Evolutionary conservation across 2,888 invertebrate species (phyloP), one percentile per base, ranked within the genome.

Genomic region (Drosophila borborema): DNA sequence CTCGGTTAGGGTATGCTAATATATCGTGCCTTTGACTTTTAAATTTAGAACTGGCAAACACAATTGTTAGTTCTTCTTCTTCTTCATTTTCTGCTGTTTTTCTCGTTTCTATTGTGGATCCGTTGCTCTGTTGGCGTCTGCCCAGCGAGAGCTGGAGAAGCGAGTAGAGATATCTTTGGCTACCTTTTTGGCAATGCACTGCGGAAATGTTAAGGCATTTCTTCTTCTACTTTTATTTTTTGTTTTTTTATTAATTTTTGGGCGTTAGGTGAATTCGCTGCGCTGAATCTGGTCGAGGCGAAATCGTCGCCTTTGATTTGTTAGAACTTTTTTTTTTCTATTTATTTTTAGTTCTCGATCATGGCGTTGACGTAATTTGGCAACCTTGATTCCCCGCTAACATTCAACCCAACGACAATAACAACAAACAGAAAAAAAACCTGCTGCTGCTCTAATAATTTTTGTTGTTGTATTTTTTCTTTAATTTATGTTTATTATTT

Each of bases 301-400:
- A 72, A 85, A 77, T 73, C 82, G 88, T 85, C 84, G 84, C 71
- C 83, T 87, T 85, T 87, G 88, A 85, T 87, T 87, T 85, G 86
- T 68, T 53, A 77, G 72, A 63, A 77, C 45, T 71, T 23, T 28
- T 48, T 28, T 48, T 28, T 31, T 2, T 31, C 3, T 49, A 10
- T 18, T 54, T 84, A 84, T 86, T 87, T 85, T 88, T 88, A 80
- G 85, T 74, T 80, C 60, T 74, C 72, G 81, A 88, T 88, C 83
- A 69, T 74, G 55, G 71, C 75, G 85, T 88, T 85, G 85, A 85
- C 85, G 85, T 88, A 86, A 85, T 85, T 86, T 88, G 85, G 85
- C 85, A 85, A 85, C 85, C 85, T 85, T 85, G 85, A 88, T 88
- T 88, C 81, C 83, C 77, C 72, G 64, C 63, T 23, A 59, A 72